Base-by-base conservation (phyloP, 2,797 vertebrate genomes). In the Sebastes jordani region DNA sequence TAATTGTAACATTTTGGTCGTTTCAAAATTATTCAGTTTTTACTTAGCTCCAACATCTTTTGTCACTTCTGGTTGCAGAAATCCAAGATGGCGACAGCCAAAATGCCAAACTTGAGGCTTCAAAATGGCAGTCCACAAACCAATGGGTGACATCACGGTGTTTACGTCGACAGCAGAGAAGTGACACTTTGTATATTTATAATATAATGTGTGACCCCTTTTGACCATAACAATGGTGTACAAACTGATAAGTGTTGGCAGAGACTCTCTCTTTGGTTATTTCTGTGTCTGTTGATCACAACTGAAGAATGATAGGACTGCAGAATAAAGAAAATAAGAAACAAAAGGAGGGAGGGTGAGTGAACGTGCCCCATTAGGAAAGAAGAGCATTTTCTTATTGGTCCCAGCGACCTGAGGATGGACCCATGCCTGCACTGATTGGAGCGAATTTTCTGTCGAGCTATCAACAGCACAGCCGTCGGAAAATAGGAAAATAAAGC, bases 401-500 rank as follows among this genome's bases (percentile, higher is more conserved):
- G 83, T 88, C 77, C 64, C 63, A 32, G 87, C 77, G 76, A 84
- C 85, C 90, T 69, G 79, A 72, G 81, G 76, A 88, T 49, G 81
- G 86, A 89, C 88, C 76, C 58, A 30, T 81, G 86, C 71, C 89
- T 68, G 68, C 84, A 86, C 87, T 92, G 92, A 94, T 92, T 91
- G 89, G 81, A 86, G 79, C 71, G 89, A 90, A 90, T 92, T 91
- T 90, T 91, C 83, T 68, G 81, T 82, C 71, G 25, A 85, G 85
- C 87, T 90, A 91, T 91, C 67, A 86, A 94, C 93, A 91, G 94
- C 74, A 75, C 67, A 89, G 89, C 68, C 18, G 75, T 87, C 25
- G 84, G 83, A 92, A 94, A 93, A 90, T 87, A 86, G 82, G 83
- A 88, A 92, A 95, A 95, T 92, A 92, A 92, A 93, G 89, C 87